These are phyloP conservation scores for Drosophila nikananu DNA, from an alignment of 1,140 invertebrate species.

Conservation along the genomic window DNA sequence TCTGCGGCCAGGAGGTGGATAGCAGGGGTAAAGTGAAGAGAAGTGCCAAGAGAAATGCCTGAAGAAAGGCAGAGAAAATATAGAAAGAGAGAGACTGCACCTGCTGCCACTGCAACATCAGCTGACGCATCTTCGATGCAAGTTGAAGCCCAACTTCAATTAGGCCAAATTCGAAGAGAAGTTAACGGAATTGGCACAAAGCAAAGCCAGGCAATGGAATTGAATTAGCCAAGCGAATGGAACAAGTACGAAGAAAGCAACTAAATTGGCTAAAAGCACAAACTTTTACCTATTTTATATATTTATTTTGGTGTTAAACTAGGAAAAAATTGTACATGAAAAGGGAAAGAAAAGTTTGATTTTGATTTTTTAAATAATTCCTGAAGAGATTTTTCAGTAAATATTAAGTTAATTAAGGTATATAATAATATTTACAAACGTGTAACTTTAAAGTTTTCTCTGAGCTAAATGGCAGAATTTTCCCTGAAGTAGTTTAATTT, in stretches of 20 bases:
- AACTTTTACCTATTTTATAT: not conserved
- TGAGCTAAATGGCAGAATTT: no score
- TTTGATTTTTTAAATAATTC: not conserved
- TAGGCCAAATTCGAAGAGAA: constrained; percentile 58
- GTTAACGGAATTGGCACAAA: constrained; percentile 42
- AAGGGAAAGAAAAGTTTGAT: no score
- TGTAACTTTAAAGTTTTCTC: no score
- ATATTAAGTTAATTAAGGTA: no score
- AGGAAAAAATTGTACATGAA: no score
- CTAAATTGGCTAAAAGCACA: constrained; percentile 8
- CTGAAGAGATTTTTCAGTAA: not conserved
- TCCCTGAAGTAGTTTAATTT: no score
- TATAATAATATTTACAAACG: no score
- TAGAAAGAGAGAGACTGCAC: constrained; percentile 19
- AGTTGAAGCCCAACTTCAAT: constrained; percentile 60
- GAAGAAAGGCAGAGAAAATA: not conserved
- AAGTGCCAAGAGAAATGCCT: not conserved
- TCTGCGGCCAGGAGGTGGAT: constrained; percentile 20
- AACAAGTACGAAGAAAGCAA: not conserved
- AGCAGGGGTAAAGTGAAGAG: not conserved
- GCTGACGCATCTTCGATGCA: constrained; percentile 27
- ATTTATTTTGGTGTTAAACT: not conserved
- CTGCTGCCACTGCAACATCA: constrained; percentile 50
- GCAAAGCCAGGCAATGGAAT: constrained; percentile 6
- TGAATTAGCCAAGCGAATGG: constrained; percentile 7